Evolutionary conservation across 2,113 vertebrate species (phyloP).

Genomic region (Gallinago undulata): DNA sequence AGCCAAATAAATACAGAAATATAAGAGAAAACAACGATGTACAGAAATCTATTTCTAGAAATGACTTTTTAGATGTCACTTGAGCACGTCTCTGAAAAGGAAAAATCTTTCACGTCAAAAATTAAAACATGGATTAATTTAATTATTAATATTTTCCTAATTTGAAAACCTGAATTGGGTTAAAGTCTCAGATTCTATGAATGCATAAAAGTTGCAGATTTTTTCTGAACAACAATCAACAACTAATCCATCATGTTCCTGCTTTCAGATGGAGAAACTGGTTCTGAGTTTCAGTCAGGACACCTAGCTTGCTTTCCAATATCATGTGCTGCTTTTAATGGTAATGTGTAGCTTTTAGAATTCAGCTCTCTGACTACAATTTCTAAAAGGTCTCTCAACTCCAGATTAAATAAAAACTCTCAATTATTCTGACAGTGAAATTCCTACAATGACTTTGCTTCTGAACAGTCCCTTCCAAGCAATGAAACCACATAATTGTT

Average conservation of each 20-base stretch:
- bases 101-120: not conserved
- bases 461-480: not conserved
- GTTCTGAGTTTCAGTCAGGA: not conserved
- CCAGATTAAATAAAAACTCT: not conserved
- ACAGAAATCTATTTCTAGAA: not conserved
- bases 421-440: not conserved
- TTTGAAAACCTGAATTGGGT: not conserved
- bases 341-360: not conserved
- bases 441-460: not conserved
- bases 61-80: not conserved
- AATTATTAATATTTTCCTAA: not conserved
- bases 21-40: not conserved
- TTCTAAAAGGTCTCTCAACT: not conserved
- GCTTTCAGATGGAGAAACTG: not conserved
- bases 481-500: not conserved
- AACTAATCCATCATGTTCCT: not conserved
- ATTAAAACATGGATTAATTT: not conserved
- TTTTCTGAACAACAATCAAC: not conserved
- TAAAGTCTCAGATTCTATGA: not conserved
- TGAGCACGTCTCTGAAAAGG: not conserved
- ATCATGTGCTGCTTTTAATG: not conserved
- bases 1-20: slow-evolving; percentile 18
- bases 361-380: not conserved
- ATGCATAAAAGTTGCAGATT: fast-evolving
- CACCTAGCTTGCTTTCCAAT: not conserved